Conservation (phyloP, 2,888 invertebrate species). For the Leucania comma region DNA sequence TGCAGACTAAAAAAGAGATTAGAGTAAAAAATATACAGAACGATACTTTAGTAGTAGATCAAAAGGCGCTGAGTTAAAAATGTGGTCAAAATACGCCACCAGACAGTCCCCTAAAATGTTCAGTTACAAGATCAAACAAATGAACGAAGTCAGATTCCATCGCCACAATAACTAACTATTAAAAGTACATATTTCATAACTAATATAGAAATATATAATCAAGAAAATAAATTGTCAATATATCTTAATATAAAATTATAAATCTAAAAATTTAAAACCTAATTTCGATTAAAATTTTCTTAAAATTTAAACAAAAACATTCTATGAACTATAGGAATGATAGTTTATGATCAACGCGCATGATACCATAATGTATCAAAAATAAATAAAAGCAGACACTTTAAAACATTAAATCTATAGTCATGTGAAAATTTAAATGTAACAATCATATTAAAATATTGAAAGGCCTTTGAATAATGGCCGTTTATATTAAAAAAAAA, state of each 20-base stretch:
- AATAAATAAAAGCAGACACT: conserved; percentile 53
- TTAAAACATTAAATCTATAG: conserved; percentile 44
- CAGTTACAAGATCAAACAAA: conserved; percentile 29
- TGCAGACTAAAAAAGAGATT: too few species aligned
- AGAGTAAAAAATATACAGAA: too few species aligned
- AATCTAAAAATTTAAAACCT: conserved; percentile 46
- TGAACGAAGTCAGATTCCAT: conserved; percentile 16
- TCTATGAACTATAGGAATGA: conserved; percentile 80
- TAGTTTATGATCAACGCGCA: conserved; percentile 64
- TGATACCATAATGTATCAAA: conserved; percentile 44
- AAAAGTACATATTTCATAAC: conserved; percentile 45
- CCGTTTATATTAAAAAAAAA: conserved; percentile 17
- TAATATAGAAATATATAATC: conserved; percentile 53
- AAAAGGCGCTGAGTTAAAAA: background rate
- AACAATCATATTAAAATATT: conserved; percentile 22
- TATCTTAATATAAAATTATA: conserved; percentile 44
- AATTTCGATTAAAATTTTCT: conserved; percentile 62
- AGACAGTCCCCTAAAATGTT: conserved; percentile 4
- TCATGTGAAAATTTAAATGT: conserved; percentile 40
- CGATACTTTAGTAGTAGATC: background rate
- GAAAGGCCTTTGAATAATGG: conserved; percentile 15
- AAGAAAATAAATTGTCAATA: conserved; percentile 62
- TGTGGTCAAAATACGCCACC: background rate
- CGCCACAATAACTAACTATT: conserved; percentile 27
- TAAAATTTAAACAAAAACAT: conserved; percentile 69